Conservation (phyloP, 2,888 invertebrate species). For the Leptothorax acervorum region DNA sequence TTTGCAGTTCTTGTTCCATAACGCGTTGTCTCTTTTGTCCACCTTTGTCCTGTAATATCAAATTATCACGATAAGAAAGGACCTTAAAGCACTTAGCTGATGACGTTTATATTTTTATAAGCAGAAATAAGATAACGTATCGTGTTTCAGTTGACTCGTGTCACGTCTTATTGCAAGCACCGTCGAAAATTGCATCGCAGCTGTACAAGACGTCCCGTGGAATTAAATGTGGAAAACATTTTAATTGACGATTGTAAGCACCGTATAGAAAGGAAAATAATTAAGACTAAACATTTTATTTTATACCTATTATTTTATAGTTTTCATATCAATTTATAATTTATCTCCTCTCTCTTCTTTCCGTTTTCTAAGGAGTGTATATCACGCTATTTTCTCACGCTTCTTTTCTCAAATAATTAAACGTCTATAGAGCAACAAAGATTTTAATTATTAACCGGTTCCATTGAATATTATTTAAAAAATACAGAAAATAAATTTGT, state of each 20-base stretch:
- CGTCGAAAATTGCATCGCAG: conserved; percentile 19
- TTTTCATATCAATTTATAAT: not conserved
- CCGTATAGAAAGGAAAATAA: not conserved
- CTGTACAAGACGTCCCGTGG: not conserved
- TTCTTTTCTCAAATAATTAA: conserved; percentile 10
- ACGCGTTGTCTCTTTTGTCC: not conserved
- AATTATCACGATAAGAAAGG: not conserved
- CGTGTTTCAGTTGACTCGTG: not conserved
- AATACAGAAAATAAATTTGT: not conserved
- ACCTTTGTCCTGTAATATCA: not conserved
- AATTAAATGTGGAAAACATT: not conserved
- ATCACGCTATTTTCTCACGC: not conserved
- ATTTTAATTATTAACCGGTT: not conserved
- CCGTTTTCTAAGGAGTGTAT: not conserved
- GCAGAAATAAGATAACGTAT: not conserved
- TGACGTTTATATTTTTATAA: conserved; percentile 26
- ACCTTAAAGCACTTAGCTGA: conserved; percentile 31
- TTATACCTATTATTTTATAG: not conserved
- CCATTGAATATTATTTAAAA: not conserved
- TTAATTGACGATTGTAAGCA: conserved; percentile 14
- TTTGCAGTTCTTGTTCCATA: conserved; percentile 1
- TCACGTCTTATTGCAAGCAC: not conserved
- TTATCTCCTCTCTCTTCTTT: not conserved
- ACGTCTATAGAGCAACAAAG: not conserved
- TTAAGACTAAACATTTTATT: not conserved